Conservation (phyloP, 2,113 vertebrate species). For the Sceloporus tristichus region DNA sequence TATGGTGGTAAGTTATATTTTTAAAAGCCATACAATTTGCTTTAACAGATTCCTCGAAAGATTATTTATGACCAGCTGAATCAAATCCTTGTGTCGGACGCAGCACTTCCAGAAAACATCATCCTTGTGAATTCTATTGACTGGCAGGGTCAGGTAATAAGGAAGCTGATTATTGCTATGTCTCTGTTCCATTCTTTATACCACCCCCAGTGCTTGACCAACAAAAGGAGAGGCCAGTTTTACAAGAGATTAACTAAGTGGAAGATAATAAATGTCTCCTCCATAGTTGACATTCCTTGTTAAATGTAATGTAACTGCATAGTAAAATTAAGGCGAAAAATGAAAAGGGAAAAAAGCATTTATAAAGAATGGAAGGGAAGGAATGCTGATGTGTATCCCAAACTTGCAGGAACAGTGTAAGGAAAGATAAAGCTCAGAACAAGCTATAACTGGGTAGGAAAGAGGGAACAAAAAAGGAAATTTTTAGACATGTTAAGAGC, state of each 20-base stretch:
- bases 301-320: too few relatives aligned
- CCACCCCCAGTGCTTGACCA: not conserved
- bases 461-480: too few relatives aligned
- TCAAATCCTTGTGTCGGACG: constrained; percentile 86
- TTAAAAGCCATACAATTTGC: not conserved
- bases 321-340: too few relatives aligned
- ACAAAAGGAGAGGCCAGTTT: not conserved
- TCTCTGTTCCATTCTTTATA: not conserved
- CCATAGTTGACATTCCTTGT: too few relatives aligned
- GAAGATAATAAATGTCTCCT: not conserved
- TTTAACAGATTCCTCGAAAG: constrained; percentile 84
- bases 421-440: too few relatives aligned
- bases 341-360: too few relatives aligned
- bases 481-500: too few relatives aligned
- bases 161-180: fast-evolving
- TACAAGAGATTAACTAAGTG: not conserved
- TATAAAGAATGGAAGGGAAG: too few relatives aligned
- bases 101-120: constrained; percentile 87
- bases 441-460: too few relatives aligned
- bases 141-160: constrained; percentile 84
- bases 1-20: not conserved
- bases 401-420: too few relatives aligned
- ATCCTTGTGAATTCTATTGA: constrained; percentile 82
- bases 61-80: constrained; percentile 90
- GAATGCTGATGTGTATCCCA: too few relatives aligned